Base-by-base conservation (phyloP, 2,888 invertebrate genomes). In the Emesis furor region DNA sequence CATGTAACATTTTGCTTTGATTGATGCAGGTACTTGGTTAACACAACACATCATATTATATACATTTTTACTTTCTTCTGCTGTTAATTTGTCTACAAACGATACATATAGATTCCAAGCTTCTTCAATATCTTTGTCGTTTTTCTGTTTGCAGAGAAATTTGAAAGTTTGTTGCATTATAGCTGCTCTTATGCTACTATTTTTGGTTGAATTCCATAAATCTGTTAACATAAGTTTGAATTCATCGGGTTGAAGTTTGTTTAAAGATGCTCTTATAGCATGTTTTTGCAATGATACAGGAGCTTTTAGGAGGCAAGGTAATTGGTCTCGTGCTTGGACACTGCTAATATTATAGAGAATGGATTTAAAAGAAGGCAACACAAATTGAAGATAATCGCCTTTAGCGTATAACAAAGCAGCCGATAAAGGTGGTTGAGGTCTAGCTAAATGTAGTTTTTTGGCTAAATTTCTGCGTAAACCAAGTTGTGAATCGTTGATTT, bases 141-240 rank as follows among this genome's bases (percentile, higher is more conserved):
- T 88, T 77, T 91, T 92, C 86, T 94, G 92, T 62, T 90, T 91
- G 78, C 92, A 92, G 37, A 95, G 87, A 35, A 93, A 88, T 32
- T 92, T 91, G 78, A 91, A 93, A 30, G 93, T 92, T 73, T 92
- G 90, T 79, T 90, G 91, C 79, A 95, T 95, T 73, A 94, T 88
- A 55, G 92, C 92, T 24, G 92, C 88, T 74, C 94, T 91, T 42
- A 95, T 94, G 46, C 92, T 93, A 39, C 90, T 88, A 86, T 95
- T 95, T 90, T 94, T 94, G 14, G 91, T 91, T 3, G 87, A 83
- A 67, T 92, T 91, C 95, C 95, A 95, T 46, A 92, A 88, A 76
- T 91, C 86, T 12, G 90, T 86, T 76, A 94, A 93, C 75, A 93
- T 86, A 73, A 90, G 81, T 87, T 90, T 91, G 2, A 93, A 79